Base-by-base conservation (phyloP, 1,140 invertebrate species). In the Stegodyphus dumicola region DNA sequence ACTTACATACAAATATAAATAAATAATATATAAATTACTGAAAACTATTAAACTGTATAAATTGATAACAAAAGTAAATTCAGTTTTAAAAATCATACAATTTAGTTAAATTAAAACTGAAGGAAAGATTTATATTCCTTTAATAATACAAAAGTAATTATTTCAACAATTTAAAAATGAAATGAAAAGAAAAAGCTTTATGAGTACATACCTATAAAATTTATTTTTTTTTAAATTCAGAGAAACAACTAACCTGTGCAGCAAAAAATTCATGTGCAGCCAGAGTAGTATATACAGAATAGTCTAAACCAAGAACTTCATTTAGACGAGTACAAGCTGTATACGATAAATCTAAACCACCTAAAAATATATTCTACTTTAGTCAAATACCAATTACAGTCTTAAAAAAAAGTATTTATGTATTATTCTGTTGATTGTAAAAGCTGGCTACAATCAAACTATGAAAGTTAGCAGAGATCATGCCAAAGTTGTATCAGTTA, bases 251-350 rank as follows among this genome's bases (percentile, higher is more conserved):
- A 69, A 84, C 81, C 51, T 76, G 10, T 88, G 92, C 92, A 0
- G 92, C 92, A 13, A 87, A 75, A 52, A 84, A 85, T 52, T 87
- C 83, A 74, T 87, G 86, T 49, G 75, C 81, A 49, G 70, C 64
- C 7, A 87, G 18, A 13, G 69, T 78, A 15, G 84, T 65, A 13
- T 17, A 70, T 6, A 87, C 7, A 13, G 86, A 83, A 33, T 74
- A 83, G 89, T 92, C 90, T 17, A 90, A 52, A 10, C 93, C 93
- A 49, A 93, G 91, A 70, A 92, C 90, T 88, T 93, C 92, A 65
- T 91, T 92, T 13, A 93, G 87, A 69, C 92, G 87, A 11, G 92
- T 92, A 89, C 92, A 92, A 89, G 93, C 92, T 17, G 92, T 92
- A 88, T 93, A 92, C 60, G 89, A 91, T 76, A 93, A 48, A n/a